Evolutionary conservation across 1,140 invertebrate species (phyloP), one percentile per base, ranked within the genome.

Genomic region (Zeugodacus cucurbitae): DNA sequence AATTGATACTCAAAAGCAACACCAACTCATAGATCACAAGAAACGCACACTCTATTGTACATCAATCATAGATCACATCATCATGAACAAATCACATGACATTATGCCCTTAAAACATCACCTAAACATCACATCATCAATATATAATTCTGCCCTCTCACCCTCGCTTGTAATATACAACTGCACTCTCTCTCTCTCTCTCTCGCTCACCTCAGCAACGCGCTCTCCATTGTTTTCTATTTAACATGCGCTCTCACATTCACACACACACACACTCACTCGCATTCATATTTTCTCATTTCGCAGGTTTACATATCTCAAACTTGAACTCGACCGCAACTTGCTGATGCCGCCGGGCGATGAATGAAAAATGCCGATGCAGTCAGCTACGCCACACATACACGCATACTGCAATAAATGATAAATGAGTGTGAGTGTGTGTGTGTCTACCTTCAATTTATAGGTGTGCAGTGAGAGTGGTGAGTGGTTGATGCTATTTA

Each of bases 281-380:
- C 20, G 22, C 74, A 14, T 44, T 1, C 6, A 26, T 5, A 70
- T 29, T 82, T 82, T 11, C 41, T 22, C n/a, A 44, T 48, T 82
- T 54, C 26, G n/a, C 74, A 82, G 74, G 74, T 82, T 82, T 82
- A 82, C 41, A 82, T 82, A 82, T 82, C 74, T 82, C 74, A 82
- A 82, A 82, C 74, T 82, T 82, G 74, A 82, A 82, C 74, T 82
- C 74, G 74, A 82, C 74, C 74, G 74, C 41, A 82, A 82, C 74
- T 82, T 82, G 74, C 74, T 41, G 48, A 48, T 82, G 41, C 22
- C 74, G 74, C 37, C 37, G 32, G 20, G 37, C 41, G n/a, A 82
- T 82, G 74, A 82, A 82, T 82, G 74, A 82, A 82, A 82, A 82
- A 82, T 82, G 41, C 74, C 74, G 41, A 82, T 82, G 74, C 74